Percentiles rank a stretch among this genome's conserved stretches.
phyloP scores from a whole-genome alignment of 2,797 vertebrate species.

The Diplodus sargus region DNA sequence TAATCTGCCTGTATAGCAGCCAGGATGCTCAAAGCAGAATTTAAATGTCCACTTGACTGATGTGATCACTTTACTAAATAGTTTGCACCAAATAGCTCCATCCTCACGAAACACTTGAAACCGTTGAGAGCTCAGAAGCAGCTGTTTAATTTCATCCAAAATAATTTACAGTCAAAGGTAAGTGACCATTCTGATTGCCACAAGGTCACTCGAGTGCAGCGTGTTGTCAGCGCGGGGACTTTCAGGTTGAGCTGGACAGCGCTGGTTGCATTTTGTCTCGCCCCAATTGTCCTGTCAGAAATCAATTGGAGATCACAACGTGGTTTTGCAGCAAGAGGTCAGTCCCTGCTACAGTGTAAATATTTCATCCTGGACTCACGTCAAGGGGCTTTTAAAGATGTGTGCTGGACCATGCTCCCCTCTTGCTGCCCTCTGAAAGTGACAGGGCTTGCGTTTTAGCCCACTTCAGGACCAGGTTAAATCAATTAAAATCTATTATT shows the following conservation, averaged over 20 bases:
- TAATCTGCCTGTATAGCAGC: conserved; percentile 31
- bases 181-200: conserved; percentile 9
- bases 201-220: conserved; percentile 20
- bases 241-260: conserved; percentile 49
- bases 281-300: conserved; percentile 94
- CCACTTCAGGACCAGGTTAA: conserved; percentile 95
- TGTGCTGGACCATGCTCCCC: conserved; percentile 88
- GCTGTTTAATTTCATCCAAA: conserved; percentile 35
- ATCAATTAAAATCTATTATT: conserved; percentile 99
- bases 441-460: conserved; percentile 92
- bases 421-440: conserved; percentile 90
- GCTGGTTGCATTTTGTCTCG: conserved; percentile 88
- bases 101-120: conserved; percentile 32
- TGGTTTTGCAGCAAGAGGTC: conserved; percentile 92
- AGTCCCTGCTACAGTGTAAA: conserved; percentile 90
- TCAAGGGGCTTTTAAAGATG: conserved; percentile 95
- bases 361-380: conserved; percentile 93
- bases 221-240: conserved; percentile 12
- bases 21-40: conserved; percentile 34
- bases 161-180: conserved; percentile 13
- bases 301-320: conserved; percentile 94
- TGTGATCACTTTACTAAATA: conserved; percentile 31
- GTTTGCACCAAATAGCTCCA: conserved; percentile 29
- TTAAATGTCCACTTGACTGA: conserved; percentile 47
- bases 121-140: conserved; percentile 18